phyloP scores from a whole-genome alignment of 2,888 invertebrate genomes.

The Heteromyza rotundicornis region DNA sequence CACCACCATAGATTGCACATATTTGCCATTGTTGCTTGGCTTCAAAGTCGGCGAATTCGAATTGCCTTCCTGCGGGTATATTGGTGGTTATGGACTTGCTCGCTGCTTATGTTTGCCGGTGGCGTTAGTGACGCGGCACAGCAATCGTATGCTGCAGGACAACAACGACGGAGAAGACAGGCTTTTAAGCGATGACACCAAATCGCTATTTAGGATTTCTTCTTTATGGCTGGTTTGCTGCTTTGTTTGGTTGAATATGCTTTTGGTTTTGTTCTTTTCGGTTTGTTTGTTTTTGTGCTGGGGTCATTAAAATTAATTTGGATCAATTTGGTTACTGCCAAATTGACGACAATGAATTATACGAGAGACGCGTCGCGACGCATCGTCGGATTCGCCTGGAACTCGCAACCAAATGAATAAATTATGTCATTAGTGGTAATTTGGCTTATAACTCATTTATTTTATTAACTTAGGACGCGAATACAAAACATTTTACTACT shows the following conservation, averaged over 20 bases:
- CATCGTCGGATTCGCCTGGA: slow-evolving; percentile 8
- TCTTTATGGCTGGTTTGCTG: not conserved
- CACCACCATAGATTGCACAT: not conserved
- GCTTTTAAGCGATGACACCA: slow-evolving; percentile 62
- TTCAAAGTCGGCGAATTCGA: slow-evolving; percentile 23
- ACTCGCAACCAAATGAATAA: slow-evolving; percentile 29
- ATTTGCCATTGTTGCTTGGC: too few relatives aligned
- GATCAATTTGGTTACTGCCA: slow-evolving; percentile 60
- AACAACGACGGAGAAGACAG: slow-evolving; percentile 36
- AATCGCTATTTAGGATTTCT: slow-evolving; percentile 60
- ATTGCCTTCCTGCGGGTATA: slow-evolving; percentile 38
- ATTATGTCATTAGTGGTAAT: slow-evolving; percentile 37
- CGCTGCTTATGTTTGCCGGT: not conserved
- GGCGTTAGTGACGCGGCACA: not conserved
- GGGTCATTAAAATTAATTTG: slow-evolving; percentile 62
- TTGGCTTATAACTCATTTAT: slow-evolving; percentile 37
- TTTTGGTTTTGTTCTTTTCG: slow-evolving; percentile 41
- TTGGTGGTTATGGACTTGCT: slow-evolving; percentile 10
- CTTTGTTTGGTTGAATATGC: slow-evolving; percentile 25
- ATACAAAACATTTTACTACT: slow-evolving; percentile 16
- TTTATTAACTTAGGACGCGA: slow-evolving; percentile 10
- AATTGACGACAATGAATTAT: slow-evolving; percentile 59
- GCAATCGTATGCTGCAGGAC: not conserved
- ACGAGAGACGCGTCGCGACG: slow-evolving; percentile 18
- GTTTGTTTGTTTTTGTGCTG: slow-evolving; percentile 32